phyloP scores from a whole-genome alignment of 2,797 vertebrate species.

The Tauraco hartlaubi region DNA sequence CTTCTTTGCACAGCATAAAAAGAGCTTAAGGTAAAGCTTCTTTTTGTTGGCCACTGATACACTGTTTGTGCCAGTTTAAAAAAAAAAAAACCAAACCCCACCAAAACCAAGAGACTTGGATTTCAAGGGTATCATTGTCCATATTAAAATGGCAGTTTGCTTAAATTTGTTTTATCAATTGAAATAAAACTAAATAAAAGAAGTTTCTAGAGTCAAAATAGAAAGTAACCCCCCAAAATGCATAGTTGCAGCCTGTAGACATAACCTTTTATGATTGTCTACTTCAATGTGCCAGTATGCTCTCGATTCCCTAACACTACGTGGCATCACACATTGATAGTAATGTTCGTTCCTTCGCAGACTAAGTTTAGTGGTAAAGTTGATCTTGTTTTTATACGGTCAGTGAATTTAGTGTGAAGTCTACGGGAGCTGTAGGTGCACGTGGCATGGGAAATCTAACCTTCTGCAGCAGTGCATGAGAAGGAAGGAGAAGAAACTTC shows the following conservation, averaged over 20 bases:
- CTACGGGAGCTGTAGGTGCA: neutral
- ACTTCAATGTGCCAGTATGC: neutral
- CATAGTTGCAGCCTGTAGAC: neutral
- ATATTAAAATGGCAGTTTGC: neutral
- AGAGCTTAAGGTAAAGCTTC: neutral
- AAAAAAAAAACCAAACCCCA: neutral
- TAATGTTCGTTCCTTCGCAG: neutral
- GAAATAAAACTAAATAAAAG: neutral
- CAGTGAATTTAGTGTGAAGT: neutral
- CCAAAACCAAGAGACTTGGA: neutral
- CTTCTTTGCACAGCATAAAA: neutral
- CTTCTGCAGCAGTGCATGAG: neutral
- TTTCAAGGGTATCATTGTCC: neutral
- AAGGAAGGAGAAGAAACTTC: neutral
- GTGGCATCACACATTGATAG: neutral
- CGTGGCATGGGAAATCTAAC: neutral
- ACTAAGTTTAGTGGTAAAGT: neutral
- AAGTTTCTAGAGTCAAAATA: neutral
- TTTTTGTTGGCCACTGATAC: neutral
- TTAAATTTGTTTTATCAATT: neutral
- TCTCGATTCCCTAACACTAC: neutral
- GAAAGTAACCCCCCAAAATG: neutral
- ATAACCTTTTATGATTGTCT: neutral
- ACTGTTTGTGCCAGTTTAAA: neutral
- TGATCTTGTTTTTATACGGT: neutral